These are phyloP conservation scores for Orchestia grillus DNA, from an alignment of 1,140 invertebrate species.

Conservation along the genomic window DNA sequence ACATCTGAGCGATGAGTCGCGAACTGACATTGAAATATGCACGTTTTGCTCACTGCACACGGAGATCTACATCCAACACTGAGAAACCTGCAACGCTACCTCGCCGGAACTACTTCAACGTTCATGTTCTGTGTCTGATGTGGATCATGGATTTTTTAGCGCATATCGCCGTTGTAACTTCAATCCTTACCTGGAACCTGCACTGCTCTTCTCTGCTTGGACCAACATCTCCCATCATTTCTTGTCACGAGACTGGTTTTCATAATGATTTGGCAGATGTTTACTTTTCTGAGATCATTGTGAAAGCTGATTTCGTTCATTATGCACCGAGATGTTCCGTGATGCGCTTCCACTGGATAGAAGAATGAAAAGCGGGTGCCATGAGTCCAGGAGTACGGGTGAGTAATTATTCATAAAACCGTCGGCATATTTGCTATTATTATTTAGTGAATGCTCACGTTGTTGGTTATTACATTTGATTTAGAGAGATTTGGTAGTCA, in stretches of 20 bases:
- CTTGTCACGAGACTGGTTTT: constrained; percentile 85
- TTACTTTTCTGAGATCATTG: constrained; percentile 90
- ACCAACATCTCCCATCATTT: not conserved
- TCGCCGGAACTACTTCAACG: too few species aligned
- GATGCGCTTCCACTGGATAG: not conserved
- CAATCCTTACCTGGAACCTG: not conserved
- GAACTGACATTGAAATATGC: too few species aligned
- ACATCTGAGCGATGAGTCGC: too few species aligned
- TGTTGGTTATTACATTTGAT: not conserved
- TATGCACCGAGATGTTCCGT: constrained; percentile 47
- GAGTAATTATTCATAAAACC: not conserved
- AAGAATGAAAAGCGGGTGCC: not conserved
- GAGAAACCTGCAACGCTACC: too few species aligned
- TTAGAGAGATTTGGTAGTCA: not conserved
- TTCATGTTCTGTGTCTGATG: too few species aligned
- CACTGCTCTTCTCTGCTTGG: not conserved
- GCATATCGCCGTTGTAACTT: too few species aligned
- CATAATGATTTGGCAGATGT: constrained; percentile 91
- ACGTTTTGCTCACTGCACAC: too few species aligned
- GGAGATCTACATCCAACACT: too few species aligned
- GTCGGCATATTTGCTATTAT: not conserved
- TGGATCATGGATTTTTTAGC: too few species aligned
- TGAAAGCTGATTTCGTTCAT: constrained; percentile 90
- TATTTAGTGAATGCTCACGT: too few species aligned
- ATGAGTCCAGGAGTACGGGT: not conserved